phyloP scores from a whole-genome alignment of 2,888 invertebrate genomes.

The Hirtodrosophila histrioides region DNA sequence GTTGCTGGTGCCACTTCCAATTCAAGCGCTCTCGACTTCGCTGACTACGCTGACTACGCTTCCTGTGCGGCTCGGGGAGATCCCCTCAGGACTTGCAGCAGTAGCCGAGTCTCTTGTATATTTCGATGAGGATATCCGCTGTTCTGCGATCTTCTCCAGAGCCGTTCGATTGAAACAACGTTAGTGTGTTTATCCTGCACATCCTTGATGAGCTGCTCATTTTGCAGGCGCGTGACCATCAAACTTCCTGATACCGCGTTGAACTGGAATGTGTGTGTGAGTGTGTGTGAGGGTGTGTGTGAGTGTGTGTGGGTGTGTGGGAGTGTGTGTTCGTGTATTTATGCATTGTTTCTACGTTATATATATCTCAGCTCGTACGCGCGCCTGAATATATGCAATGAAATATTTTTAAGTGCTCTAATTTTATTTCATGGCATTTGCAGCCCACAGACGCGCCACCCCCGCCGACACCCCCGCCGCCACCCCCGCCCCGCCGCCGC shows the following conservation, averaged over 20 bases:
- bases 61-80: too few relatives aligned
- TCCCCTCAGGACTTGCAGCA: too few relatives aligned
- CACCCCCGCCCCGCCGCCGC: background rate
- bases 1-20: too few relatives aligned
- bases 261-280: background rate
- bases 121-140: too few relatives aligned
- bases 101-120: too few relatives aligned
- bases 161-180: too few relatives aligned
- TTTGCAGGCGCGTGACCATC: too few relatives aligned
- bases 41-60: too few relatives aligned
- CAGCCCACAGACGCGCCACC: slow-evolving; percentile 9
- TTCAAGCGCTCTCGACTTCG: too few relatives aligned
- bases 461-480: background rate
- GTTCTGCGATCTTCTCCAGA: too few relatives aligned
- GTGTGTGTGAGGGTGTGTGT: background rate
- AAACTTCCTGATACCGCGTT: background rate
- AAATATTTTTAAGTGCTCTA: slow-evolving; percentile 72
- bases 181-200: too few relatives aligned
- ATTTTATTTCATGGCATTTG: slow-evolving; percentile 66
- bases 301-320: background rate
- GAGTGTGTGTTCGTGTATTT: background rate
- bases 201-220: too few relatives aligned
- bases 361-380: slow-evolving; percentile 35
- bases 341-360: slow-evolving; percentile 29
- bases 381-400: slow-evolving; percentile 55